Conservation (phyloP, 1,140 invertebrate species). For the Brachystomella parvula region DNA sequence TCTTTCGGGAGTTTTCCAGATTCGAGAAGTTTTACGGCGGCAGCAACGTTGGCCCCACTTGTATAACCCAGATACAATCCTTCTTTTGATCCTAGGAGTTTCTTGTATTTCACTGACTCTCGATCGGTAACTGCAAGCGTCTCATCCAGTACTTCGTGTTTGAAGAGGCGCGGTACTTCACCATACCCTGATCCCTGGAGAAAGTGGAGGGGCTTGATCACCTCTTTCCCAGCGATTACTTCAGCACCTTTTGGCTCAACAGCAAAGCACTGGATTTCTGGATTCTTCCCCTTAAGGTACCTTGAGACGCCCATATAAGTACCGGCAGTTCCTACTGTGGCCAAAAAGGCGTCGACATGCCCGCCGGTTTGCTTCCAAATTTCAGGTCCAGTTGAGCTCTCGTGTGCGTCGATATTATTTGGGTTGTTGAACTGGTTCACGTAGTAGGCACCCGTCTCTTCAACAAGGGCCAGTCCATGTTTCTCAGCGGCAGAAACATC, state of each 20-base stretch:
- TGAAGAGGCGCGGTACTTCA: slow-evolving; percentile 23
- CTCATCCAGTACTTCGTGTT: slow-evolving; percentile 27
- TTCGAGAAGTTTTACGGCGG: slow-evolving; percentile 27
- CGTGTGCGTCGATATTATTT: slow-evolving; percentile 45
- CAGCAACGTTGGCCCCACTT: slow-evolving; percentile 27
- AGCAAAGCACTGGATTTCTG: slow-evolving; percentile 24
- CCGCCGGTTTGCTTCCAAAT: slow-evolving; percentile 47
- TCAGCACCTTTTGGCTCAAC: slow-evolving; percentile 29
- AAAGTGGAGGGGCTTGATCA: slow-evolving; percentile 25
- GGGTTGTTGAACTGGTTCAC: slow-evolving; percentile 47
- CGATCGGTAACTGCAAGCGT: slow-evolving; percentile 17
- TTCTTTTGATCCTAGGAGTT: slow-evolving; percentile 22
- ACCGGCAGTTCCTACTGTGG: slow-evolving; percentile 39
- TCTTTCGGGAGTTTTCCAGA: slow-evolving; percentile 25
- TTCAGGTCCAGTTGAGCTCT: slow-evolving; percentile 48
- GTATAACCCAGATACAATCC: slow-evolving; percentile 33
- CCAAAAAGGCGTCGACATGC: slow-evolving; percentile 37
- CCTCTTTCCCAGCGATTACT: slow-evolving; percentile 19
- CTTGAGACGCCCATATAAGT: slow-evolving; percentile 31
- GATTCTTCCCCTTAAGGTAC: slow-evolving; percentile 25
- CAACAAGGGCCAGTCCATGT: slow-evolving; percentile 11
- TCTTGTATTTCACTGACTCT: slow-evolving; percentile 30
- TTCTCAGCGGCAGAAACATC: slow-evolving; percentile 23
- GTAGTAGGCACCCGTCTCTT: slow-evolving; percentile 21
- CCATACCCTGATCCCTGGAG: slow-evolving; percentile 31